These are phyloP conservation scores for Drosophila paramelanica DNA, from an alignment of 2,888 invertebrate species.

Conservation along the genomic window DNA sequence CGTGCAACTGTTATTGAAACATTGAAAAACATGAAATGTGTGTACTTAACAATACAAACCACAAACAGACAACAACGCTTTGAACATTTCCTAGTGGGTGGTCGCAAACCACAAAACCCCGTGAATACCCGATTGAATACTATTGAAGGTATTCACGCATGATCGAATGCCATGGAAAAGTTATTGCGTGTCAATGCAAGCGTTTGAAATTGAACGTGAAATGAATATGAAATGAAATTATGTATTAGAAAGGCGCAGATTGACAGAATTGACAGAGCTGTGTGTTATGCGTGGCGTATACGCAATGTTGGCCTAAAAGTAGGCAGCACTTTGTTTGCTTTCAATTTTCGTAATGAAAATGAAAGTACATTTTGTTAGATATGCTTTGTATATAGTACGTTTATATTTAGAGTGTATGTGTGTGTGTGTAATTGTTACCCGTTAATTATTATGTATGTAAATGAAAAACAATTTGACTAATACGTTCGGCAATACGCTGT, in stretches of 20 bases:
- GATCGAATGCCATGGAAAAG: conserved; percentile 32
- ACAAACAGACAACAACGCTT: conserved; percentile 4
- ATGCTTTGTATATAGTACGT: conserved; percentile 1
- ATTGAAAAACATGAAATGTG: conserved; percentile 13
- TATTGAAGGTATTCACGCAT: conserved; percentile 37
- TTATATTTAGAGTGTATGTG: neutral
- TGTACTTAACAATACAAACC: conserved; percentile 15
- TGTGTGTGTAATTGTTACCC: conserved; percentile 47
- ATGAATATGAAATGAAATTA: conserved; percentile 61
- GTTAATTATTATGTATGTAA: conserved; percentile 65
- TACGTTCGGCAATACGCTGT: conserved; percentile 12
- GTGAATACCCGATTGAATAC: conserved; percentile 7
- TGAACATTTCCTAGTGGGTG: conserved; percentile 6
- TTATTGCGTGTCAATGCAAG: conserved; percentile 52
- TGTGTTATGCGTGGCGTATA: conserved; percentile 57
- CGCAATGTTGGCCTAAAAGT: conserved; percentile 71
- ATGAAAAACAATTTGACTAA: conserved; percentile 54
- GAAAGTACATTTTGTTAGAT: conserved; percentile 19
- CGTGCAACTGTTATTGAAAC: conserved; percentile 1
- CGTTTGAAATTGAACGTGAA: conserved; percentile 42
- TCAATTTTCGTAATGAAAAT: conserved; percentile 65
- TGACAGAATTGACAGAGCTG: neutral
- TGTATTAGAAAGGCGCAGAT: conserved; percentile 12
- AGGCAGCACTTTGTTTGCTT: conserved; percentile 62
- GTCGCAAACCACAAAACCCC: conserved; percentile 10